phyloP scores from a whole-genome alignment of 2,888 invertebrate genomes.

The Lycocerus yunnanus region DNA sequence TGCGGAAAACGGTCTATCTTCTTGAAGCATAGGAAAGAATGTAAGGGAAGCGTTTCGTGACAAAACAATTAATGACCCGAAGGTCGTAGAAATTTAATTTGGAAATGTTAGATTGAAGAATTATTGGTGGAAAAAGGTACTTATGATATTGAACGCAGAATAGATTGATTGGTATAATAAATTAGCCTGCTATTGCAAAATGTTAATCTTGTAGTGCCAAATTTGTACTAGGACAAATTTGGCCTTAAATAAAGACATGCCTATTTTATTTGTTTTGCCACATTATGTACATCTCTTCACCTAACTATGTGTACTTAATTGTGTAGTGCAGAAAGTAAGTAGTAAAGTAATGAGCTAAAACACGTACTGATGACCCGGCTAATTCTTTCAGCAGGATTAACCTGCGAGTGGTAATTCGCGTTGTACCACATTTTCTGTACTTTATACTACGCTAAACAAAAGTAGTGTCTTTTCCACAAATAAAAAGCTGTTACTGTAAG shows the following conservation, averaged over 20 bases:
- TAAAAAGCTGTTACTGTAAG: too few species aligned
- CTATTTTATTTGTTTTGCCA: background rate
- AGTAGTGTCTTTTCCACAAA: too few species aligned
- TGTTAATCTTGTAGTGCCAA: background rate
- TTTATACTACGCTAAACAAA: too few species aligned
- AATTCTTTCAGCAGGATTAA: too few species aligned
- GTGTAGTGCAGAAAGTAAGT: too few species aligned
- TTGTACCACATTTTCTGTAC: too few species aligned
- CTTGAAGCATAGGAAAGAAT: background rate
- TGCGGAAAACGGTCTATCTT: slow-evolving; percentile 23
- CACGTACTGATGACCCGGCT: too few species aligned
- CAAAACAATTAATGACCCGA: background rate
- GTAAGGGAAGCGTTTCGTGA: background rate
- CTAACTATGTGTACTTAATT: too few species aligned
- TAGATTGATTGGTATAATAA: background rate
- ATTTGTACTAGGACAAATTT: background rate
- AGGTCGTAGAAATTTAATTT: background rate
- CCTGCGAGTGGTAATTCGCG: too few species aligned
- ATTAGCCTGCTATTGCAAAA: background rate
- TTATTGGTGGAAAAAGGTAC: background rate
- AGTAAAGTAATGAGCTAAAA: too few species aligned
- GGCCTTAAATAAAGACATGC: background rate
- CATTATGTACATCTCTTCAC: too few species aligned
- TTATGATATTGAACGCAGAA: background rate
- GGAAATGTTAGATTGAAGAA: background rate